Base-by-base conservation (phyloP, 2,888 invertebrate species). In the Noctua fimbriata region DNA sequence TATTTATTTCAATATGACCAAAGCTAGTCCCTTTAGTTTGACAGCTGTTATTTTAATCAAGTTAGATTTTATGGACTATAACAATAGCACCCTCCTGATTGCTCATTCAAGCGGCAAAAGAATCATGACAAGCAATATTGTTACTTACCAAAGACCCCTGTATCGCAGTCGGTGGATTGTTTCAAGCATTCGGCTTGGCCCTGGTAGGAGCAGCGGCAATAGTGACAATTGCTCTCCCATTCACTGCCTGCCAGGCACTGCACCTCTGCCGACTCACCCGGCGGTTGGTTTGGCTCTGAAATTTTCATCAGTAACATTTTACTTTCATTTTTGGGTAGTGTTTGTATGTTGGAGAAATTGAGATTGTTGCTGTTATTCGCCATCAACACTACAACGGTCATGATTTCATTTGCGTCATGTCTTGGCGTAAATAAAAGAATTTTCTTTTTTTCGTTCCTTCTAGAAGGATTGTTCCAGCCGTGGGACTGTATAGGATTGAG, bases 151-250 rank as follows among this genome's bases (percentile, higher is more conserved):
- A 85, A 84, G 12, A 82, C 63, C 18, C 81, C 87, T 65, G 76
- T 79, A 52, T 88, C 88, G 66, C 93, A 93, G 69, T 73, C 4
- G 85, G 77, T 36, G 24, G 83, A 69, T 75, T 90, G 87, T 81
- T 89, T 90, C 58, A 84, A 66, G 79, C 95, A 95, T 60, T 91
- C 84, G 0, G 95, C 93, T 18, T 90, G 79, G 1, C 95, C 95
- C 0, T 87, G 81, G 7, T 90, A 86, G 0, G 93, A 92, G 80
- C 95, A 95, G 24, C 89, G 90, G 78, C 95, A 95, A 60, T 74
- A 81, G 72, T 95, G 93, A 69, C 95, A 95, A 82, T 93, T 93
- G 87, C 94, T 95, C 69, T 92, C 90, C 95, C 95, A 95, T 82
- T 93, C 92, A 49, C 91, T 94, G 21, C 94, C 94, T 0, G 92